Evolutionary conservation across 2,888 invertebrate species (phyloP).

Genomic region (Sceliomorpha sp.): DNA sequence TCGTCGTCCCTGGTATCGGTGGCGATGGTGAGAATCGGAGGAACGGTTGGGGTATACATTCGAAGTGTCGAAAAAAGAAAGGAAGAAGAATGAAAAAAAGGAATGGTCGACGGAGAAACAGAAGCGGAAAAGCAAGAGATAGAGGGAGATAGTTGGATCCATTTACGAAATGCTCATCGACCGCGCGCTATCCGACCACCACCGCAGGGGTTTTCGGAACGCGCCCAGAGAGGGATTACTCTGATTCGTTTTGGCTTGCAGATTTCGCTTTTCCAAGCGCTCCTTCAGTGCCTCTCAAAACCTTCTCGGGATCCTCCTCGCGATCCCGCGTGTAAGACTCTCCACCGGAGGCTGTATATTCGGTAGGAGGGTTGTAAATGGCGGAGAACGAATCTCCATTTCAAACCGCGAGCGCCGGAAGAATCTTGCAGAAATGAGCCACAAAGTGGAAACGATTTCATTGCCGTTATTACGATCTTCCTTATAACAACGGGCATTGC

Average conservation of each 20-base stretch:
- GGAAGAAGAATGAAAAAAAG: conserved; percentile 3
- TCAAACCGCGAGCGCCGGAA: conserved; percentile 47
- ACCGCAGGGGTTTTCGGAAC: conserved; percentile 69
- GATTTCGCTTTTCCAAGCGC: conserved; percentile 70
- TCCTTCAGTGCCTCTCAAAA: conserved; percentile 49
- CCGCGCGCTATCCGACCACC: conserved; percentile 59
- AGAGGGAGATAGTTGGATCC: conserved; percentile 63
- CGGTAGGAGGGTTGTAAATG: conserved; percentile 57
- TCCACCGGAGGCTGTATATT: conserved; percentile 49
- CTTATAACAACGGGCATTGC: conserved; percentile 15
- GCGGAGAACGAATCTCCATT: conserved; percentile 56
- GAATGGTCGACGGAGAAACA: neutral
- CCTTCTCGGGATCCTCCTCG: conserved; percentile 62
- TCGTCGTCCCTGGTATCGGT: conserved; percentile 13
- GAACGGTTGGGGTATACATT: conserved; percentile 11
- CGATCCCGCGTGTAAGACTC: conserved; percentile 53
- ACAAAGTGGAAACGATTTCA: conserved; percentile 55
- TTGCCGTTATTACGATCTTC: conserved; percentile 37
- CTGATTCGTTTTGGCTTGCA: conserved; percentile 79
- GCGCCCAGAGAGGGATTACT: conserved; percentile 75
- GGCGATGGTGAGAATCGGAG: conserved; percentile 5
- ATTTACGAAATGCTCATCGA: conserved; percentile 80
- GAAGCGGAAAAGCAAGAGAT: conserved; percentile 10
- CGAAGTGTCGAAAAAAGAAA: conserved; percentile 37
- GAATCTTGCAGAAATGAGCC: conserved; percentile 51